These are phyloP conservation scores for Pardalotus punctatus DNA, from an alignment of 2,113 vertebrate species.

Conservation along the genomic window DNA sequence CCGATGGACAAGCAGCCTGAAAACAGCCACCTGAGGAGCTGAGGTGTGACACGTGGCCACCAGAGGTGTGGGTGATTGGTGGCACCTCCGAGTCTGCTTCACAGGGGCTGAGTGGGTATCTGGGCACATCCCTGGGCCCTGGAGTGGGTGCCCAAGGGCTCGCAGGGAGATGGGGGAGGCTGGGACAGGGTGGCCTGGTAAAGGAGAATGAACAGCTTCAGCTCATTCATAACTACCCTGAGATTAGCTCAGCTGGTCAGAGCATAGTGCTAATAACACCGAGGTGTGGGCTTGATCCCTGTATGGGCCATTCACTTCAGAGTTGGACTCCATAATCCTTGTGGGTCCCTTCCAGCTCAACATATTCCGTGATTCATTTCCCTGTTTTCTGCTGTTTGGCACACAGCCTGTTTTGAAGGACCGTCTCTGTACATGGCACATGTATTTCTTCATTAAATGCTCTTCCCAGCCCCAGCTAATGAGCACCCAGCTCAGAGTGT, in stretches of 20 bases:
- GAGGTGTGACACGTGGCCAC: not conserved
- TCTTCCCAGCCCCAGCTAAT: not conserved
- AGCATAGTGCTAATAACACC: not conserved
- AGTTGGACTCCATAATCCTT: rapidly evolving
- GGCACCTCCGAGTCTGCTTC: not conserved
- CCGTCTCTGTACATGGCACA: not conserved
- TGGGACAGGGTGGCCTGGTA: not conserved
- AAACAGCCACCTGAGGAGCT: not conserved
- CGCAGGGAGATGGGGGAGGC: rapidly evolving
- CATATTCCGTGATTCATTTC: not conserved
- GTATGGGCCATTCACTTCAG: not conserved
- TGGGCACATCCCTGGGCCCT: not conserved
- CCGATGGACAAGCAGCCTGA: not conserved
- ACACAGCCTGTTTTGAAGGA: not conserved
- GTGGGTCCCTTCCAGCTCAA: not conserved
- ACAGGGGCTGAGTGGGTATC: not conserved
- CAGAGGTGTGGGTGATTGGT: not conserved
- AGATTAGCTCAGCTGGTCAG: not conserved
- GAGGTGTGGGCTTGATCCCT: not conserved
- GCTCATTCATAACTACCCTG: not conserved
- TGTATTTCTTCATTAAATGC: not conserved
- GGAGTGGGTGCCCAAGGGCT: rapidly evolving
- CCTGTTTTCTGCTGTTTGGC: not conserved
- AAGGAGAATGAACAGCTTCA: not conserved
- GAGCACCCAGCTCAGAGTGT: not conserved